phyloP scores from a whole-genome alignment of 2,888 invertebrate genomes.

The Coremacera marginata region DNA sequence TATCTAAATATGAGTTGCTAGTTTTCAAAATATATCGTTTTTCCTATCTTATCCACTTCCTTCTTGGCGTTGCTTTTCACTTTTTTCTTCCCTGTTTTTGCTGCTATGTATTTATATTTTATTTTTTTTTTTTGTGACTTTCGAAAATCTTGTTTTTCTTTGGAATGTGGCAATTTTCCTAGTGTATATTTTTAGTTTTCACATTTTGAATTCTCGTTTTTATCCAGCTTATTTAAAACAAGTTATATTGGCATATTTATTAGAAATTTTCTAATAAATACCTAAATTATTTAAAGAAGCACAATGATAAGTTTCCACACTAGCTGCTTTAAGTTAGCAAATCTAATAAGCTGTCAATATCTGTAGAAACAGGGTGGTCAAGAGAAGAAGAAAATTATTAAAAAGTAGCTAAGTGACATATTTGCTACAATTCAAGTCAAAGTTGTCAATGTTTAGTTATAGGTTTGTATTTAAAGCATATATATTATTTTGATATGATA shows the following conservation, averaged over 20 bases:
- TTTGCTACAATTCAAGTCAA: too few relatives aligned
- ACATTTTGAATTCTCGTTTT: too few relatives aligned
- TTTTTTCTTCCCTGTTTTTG: background rate
- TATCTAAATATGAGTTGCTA: background rate
- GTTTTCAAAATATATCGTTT: conserved; percentile 3
- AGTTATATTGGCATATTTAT: background rate
- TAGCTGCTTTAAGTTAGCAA: background rate
- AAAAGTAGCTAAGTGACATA: too few relatives aligned
- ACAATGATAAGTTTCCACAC: background rate
- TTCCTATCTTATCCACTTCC: conserved; percentile 18
- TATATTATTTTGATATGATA: too few relatives aligned
- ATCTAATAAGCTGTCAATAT: background rate
- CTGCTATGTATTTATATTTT: background rate
- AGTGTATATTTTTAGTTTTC: background rate
- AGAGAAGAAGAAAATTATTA: too few relatives aligned
- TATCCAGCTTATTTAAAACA: background rate
- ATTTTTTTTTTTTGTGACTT: background rate
- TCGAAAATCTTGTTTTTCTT: conserved; percentile 13
- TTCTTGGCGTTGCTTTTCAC: conserved; percentile 22
- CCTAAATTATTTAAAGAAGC: conserved; percentile 1
- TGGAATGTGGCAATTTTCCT: conserved; percentile 20
- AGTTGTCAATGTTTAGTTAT: too few relatives aligned
- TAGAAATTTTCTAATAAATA: background rate
- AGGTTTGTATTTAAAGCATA: too few relatives aligned
- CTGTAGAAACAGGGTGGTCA: too few relatives aligned